Percentiles rank a stretch among this genome's conserved stretches.
phyloP scores from a whole-genome alignment of 2,888 invertebrate genomes.

The Phalangium opilio region DNA sequence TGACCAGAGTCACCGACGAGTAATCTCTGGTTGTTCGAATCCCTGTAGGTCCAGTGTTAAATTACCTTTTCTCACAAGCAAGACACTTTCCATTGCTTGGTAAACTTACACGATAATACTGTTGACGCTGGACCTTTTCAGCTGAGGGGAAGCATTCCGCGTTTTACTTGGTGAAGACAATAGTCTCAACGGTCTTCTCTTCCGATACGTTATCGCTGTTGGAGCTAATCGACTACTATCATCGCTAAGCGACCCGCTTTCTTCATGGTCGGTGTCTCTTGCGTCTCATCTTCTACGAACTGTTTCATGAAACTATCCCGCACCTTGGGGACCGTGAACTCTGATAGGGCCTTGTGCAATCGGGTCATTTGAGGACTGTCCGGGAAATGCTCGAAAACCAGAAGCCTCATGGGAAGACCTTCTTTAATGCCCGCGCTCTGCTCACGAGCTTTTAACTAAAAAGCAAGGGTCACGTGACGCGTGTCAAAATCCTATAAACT shows the following conservation, averaged over 20 bases:
- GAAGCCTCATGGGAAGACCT: slow-evolving; percentile 79
- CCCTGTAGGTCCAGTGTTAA: slow-evolving; percentile 31
- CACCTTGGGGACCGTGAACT: slow-evolving; percentile 45
- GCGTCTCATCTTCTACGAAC: slow-evolving; percentile 58
- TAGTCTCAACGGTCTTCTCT: slow-evolving; percentile 38
- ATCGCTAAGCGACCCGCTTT: slow-evolving; percentile 13
- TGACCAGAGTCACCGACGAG: slow-evolving; percentile 85
- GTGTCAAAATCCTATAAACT: too few relatives aligned
- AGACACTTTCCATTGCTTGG: too few relatives aligned
- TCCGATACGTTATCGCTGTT: slow-evolving; percentile 43
- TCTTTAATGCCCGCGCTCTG: slow-evolving; percentile 96
- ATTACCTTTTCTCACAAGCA: not conserved
- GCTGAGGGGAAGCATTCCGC: slow-evolving; percentile 57
- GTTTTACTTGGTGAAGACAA: slow-evolving; percentile 68
- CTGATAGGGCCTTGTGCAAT: slow-evolving; percentile 77
- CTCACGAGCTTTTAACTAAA: slow-evolving; percentile 71
- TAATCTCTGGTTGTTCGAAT: slow-evolving; percentile 84
- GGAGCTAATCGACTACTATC: slow-evolving; percentile 13
- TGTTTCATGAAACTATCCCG: slow-evolving; percentile 98
- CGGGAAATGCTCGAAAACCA: slow-evolving; percentile 92
- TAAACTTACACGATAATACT: slow-evolving; percentile 65
- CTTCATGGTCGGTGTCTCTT: slow-evolving; percentile 18
- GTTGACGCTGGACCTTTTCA: slow-evolving; percentile 59
- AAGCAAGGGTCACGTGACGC: not conserved
- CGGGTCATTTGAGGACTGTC: slow-evolving; percentile 97